A percentile compares a stretch with the other conserved stretches of the same genome.
Conservation (phyloP, 1,140 invertebrate genomes). For the Trichogramma pretiosum region DNA sequence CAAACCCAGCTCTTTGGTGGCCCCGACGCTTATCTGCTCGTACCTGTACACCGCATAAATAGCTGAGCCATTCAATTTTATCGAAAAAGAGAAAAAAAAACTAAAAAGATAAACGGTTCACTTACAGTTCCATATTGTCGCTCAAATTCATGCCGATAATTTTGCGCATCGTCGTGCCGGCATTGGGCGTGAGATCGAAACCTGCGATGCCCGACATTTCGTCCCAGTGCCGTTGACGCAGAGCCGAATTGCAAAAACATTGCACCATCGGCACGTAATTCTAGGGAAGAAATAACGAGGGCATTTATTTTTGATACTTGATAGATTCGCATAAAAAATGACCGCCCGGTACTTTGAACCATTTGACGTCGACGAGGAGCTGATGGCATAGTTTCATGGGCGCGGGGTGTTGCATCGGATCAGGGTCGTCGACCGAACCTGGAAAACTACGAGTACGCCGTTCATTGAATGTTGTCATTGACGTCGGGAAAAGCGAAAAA, state of each 20-base stretch:
- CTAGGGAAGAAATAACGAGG: too few relatives aligned
- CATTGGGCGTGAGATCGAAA: slow-evolving; percentile 56
- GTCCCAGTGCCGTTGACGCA: slow-evolving; percentile 62
- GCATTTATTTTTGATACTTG: too few relatives aligned
- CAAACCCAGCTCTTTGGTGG: slow-evolving; percentile 76
- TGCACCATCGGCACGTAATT: slow-evolving; percentile 52
- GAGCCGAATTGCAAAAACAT: slow-evolving; percentile 61
- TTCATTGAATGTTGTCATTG: too few relatives aligned
- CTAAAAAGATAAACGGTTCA: neutral
- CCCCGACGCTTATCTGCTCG: slow-evolving; percentile 81
- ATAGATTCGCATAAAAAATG: too few relatives aligned
- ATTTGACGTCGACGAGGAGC: slow-evolving; percentile 47
- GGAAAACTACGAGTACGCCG: slow-evolving; percentile 40
- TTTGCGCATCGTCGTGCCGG: slow-evolving; percentile 59
- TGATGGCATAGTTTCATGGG: slow-evolving; percentile 51
- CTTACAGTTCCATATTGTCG: slow-evolving; percentile 51
- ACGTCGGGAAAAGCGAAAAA: too few relatives aligned
- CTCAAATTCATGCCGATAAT: slow-evolving; percentile 69
- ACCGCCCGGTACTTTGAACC: too few relatives aligned
- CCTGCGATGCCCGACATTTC: slow-evolving; percentile 60
- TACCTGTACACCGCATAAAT: slow-evolving; percentile 36
- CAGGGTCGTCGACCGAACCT: slow-evolving; percentile 49
- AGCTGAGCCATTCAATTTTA: neutral
- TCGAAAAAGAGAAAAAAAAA: neutral
- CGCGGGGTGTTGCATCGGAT: slow-evolving; percentile 49